Base-by-base conservation (phyloP, 2,113 vertebrate genomes). In the Cheilinus undulatus region DNA sequence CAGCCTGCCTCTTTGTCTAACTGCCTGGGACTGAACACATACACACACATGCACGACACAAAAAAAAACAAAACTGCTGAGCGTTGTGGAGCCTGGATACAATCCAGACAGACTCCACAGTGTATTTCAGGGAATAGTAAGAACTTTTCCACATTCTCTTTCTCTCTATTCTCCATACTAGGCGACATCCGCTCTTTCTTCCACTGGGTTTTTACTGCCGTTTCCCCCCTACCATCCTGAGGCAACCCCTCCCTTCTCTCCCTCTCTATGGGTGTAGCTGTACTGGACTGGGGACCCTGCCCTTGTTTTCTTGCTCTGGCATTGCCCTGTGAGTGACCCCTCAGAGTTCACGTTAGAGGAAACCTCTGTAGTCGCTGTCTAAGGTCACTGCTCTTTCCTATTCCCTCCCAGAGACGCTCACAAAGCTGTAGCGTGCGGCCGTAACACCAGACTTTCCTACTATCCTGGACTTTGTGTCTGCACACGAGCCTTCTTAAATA, bases 261-360 rank as follows among this genome's bases (percentile, higher is more conserved):
- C 78, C 80, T 53, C 70, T 82, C 54, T 22, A 60, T 69, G 79
- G 56, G 73, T 69, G 84, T 69, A 82, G 74, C 57, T 64, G 67
- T 50, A 46, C 57, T 32, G 53, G 57, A 66, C 73, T 76, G 40
- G 53, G 73, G 87, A 86, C 86, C 70, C 78, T 87, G 87, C 76
- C 75, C 85, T 91, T 86, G 77, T 87, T 88, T 89, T 84, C 61
- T 71, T 88, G 77, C 72, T 87, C 77, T 87, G 78, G 78, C 80
- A 83, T 60, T 92, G 86, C 82, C 90, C 91, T 32, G 38, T 34
- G 76, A 71, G 60, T 92, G 92, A 94, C 88, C 90, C 68, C 52
- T 69, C 64, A 82, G 73, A 87, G 90, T 91, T 92, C 88, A 84
- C 2, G 24, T 51, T 27, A 78, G 78, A 88, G 90, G 91, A 91